Base-by-base conservation (phyloP, 2,113 vertebrate species). In the Cavia porcellus region DNA sequence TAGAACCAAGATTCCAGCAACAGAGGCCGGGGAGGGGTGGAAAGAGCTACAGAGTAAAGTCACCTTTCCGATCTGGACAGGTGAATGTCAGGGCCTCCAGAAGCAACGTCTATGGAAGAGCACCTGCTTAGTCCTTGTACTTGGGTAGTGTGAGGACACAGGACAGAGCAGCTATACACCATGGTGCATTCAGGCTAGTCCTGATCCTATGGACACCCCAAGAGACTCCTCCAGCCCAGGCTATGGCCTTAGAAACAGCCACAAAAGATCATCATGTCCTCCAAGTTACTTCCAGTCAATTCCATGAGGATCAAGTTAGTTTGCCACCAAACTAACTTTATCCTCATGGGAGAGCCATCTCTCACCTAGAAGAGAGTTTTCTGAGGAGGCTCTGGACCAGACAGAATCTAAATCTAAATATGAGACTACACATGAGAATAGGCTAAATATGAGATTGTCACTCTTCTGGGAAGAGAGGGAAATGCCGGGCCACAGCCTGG, bases 121-220 rank as follows among this genome's bases (percentile, higher is more conserved):
- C 50, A 32, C 35, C 50, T 4, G 0, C 28, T 42, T 2, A 0
- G 28, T 22, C 50, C 57, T 74, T 12, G 22, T 12, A 22, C 3
- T 57, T n/a, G 25, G 32, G 75, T 57, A 81, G 8, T 0, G 4
- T 12, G 52, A 15, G 17, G 50, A 5, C 2, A 2, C 2, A 77
- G 59, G 64, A 22, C 0, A 0, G 1, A 50, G 8, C 0, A 62
- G 13, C 4, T 22, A 7, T 20, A 4, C 0, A 4, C 0, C 15
- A 7, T 2, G 1, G 2, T 24, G 47, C 24, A 0, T 22, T 83
- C 68, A 59, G 89, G 28, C 38, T n/a, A 17, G 86, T 28, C 47
- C 66, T 19, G n/a, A 32, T 50, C 47, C 12, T 19, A 14, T 35
- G 30, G 7, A 57, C 47, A 11, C 42, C 19, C 52, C 2, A 0